Base-by-base conservation (phyloP, 2,797 vertebrate genomes). In the Poeciliopsis presidionis region DNA sequence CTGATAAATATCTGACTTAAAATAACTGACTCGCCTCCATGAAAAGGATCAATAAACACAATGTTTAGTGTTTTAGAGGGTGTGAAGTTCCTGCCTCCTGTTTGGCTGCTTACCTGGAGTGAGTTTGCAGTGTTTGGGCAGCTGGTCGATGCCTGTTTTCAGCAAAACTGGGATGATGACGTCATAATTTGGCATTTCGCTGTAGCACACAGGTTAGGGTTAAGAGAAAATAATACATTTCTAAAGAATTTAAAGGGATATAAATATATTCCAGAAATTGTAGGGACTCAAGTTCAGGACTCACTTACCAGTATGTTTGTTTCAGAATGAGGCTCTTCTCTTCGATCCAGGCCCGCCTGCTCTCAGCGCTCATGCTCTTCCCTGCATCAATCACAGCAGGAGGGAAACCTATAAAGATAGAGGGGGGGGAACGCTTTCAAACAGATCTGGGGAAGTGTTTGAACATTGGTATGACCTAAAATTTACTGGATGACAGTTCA, bases 151-250 rank as follows among this genome's bases (percentile, higher is more conserved):
- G 57, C 97, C 96, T 3, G 97, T 96, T 82, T 96, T 95, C 22
- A 98, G 91, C 61, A 98, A 86, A 49, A 96, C 95, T 0, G 97
- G 96, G 73, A 98, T 83, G 4, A 98, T 94, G 63, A 93, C 91
- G 33, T 97, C 96, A 79, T 97, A 97, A 94, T 96, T 97, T 16
- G 97, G 97, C 89, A 98, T 96, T 93, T 97, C 97, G 12, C 97
- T 98, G 89, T 45, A 0, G 4, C 46, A 25, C 22, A 47, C 59
- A 74, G 0, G 25, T 8, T 0, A 3, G 55, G 33, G 59, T 1
- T 36, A 20, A 39, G 51, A 46, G 36, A 39, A 49, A n/a, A 25
- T 12, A 28, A 45, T 59, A 28, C 0, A 61, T 30, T 45, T 70
- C 67, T 80, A 76, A 78, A 89, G 70, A 75, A 79, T 79, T 89